phyloP scores from a whole-genome alignment of 2,797 vertebrate genomes.

The Molossus molossus region DNA sequence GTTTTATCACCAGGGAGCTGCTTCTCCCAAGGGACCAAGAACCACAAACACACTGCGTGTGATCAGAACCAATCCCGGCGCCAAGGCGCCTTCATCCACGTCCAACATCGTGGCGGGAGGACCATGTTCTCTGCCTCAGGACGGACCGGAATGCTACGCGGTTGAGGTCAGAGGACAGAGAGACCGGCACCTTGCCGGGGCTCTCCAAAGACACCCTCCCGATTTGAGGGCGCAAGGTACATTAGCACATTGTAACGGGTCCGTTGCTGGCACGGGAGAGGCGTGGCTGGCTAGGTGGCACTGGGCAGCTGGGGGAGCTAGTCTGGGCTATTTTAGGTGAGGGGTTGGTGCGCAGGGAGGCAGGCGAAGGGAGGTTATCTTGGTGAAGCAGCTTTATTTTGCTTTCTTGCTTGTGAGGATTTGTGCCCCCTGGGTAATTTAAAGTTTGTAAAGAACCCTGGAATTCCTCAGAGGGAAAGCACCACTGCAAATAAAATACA shows the following conservation, averaged over 20 bases:
- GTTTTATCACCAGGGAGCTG: neutral
- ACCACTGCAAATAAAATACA: constrained; percentile 31
- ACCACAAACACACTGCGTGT: neutral
- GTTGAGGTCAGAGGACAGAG: neutral
- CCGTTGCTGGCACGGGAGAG: neutral
- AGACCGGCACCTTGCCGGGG: neutral
- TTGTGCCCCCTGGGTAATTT: constrained; percentile 71
- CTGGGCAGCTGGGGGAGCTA: neutral
- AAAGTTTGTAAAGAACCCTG: constrained; percentile 77
- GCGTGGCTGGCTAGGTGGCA: neutral
- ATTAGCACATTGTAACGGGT: neutral
- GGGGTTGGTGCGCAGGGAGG: constrained; percentile 31
- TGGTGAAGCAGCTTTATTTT: constrained; percentile 73
- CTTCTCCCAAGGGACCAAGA: neutral
- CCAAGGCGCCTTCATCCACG: neutral
- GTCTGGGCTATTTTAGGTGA: constrained; percentile 56
- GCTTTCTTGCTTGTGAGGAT: constrained; percentile 69
- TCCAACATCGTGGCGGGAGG: neutral
- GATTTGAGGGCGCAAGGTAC: accelerated
- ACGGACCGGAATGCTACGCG: neutral
- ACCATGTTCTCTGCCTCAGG: too few species aligned
- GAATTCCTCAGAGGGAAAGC: constrained; percentile 59
- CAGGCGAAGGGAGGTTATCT: constrained; percentile 55
- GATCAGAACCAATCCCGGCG: neutral
- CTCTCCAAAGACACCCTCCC: neutral